Percentiles rank a stretch among this genome's conserved stretches.
phyloP scores from a whole-genome alignment of 2,888 invertebrate species.

The Cheilosia grossa region DNA sequence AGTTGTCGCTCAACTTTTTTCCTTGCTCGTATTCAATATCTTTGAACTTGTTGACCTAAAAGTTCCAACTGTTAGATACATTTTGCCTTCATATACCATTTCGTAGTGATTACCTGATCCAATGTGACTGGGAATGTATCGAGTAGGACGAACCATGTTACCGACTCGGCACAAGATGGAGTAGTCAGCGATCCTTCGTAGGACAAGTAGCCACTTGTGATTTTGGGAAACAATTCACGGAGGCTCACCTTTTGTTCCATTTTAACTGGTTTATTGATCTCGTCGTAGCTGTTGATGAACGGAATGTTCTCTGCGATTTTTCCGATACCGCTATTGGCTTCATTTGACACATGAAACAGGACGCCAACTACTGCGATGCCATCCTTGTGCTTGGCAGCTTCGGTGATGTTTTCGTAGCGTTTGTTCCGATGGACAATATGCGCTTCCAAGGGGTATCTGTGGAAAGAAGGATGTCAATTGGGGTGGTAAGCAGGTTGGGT shows the following conservation, averaged over 20 bases:
- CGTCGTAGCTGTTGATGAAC: conserved; percentile 77
- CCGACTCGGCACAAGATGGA: conserved; percentile 88
- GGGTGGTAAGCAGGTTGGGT: too few species aligned
- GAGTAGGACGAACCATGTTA: conserved; percentile 89
- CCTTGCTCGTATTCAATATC: conserved; percentile 80
- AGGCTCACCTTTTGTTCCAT: conserved; percentile 78
- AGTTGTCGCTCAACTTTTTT: conserved; percentile 83
- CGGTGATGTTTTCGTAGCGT: conserved; percentile 83
- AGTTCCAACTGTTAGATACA: background rate
- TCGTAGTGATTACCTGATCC: conserved; percentile 82
- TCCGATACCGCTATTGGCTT: conserved; percentile 79
- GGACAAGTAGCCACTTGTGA: conserved; percentile 85
- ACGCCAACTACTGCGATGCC: conserved; percentile 87
- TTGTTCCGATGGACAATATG: conserved; percentile 88
- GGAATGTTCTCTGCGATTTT: conserved; percentile 79
- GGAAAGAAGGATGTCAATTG: background rate
- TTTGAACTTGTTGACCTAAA: conserved; percentile 83
- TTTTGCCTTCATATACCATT: background rate
- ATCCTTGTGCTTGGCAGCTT: conserved; percentile 84
- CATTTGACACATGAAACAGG: conserved; percentile 84
- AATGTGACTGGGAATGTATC: conserved; percentile 84
- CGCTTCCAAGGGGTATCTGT: conserved; percentile 86
- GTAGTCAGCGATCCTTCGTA: conserved; percentile 91
- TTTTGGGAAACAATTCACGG: conserved; percentile 84
- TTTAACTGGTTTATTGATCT: conserved; percentile 77